A percentile compares a stretch with the other conserved stretches of the same genome.
Conservation (phyloP, 2,797 vertebrate species). For the Sardinella longiceps region DNA sequence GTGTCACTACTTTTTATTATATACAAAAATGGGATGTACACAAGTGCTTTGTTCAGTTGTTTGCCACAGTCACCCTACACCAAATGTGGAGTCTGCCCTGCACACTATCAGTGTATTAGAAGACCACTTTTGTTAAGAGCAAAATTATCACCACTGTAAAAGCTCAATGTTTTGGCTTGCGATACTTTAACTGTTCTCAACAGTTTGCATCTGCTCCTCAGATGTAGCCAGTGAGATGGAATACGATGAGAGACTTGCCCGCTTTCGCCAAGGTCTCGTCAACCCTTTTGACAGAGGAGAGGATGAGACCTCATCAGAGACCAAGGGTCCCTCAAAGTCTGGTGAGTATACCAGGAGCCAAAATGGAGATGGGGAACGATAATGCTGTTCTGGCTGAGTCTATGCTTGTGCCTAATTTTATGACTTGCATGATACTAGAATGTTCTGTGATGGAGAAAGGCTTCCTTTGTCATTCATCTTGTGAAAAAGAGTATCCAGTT, state of each 20-base stretch:
- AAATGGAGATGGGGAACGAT: neutral
- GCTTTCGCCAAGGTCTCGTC: slow-evolving; percentile 92
- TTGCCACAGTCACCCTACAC: neutral
- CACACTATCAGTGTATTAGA: too few relatives aligned
- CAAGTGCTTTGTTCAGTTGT: neutral
- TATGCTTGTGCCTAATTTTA: neutral
- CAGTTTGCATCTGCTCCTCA: slow-evolving; percentile 34
- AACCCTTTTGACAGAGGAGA: slow-evolving; percentile 92
- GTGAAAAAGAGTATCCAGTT: neutral
- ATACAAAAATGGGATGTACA: neutral
- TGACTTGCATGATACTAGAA: neutral
- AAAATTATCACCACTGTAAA: too few relatives aligned
- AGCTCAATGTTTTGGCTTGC: too few relatives aligned
- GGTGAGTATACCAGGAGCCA: slow-evolving; percentile 66
- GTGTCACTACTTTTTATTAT: neutral
- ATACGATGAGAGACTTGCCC: slow-evolving; percentile 88
- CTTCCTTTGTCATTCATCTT: neutral
- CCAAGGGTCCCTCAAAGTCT: slow-evolving; percentile 62
- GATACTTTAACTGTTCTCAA: too few relatives aligned
- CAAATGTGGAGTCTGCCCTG: too few relatives aligned
- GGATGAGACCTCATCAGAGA: slow-evolving; percentile 65
- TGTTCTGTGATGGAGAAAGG: neutral
- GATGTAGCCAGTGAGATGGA: slow-evolving; percentile 86
- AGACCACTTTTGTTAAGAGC: too few relatives aligned
- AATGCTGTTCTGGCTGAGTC: neutral